These are phyloP conservation scores for Pararge aegeria DNA, from an alignment of 1,140 invertebrate species.

Conservation along the genomic window DNA sequence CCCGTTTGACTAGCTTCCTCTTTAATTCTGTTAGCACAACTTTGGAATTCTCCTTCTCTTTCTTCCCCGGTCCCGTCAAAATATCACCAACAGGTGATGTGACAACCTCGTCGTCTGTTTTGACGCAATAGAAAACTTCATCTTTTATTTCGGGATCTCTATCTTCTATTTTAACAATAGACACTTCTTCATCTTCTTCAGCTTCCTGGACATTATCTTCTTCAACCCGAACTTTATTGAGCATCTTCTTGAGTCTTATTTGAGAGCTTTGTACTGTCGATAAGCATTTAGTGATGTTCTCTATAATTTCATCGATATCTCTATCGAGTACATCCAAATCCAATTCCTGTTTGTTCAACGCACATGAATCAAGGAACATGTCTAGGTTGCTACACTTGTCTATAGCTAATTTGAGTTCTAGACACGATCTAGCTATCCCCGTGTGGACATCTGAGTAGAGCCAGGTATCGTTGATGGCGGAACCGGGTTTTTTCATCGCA, in stretches of 20 bases:
- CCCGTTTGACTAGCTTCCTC: conserved; percentile 69
- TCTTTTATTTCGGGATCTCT: conserved; percentile 54
- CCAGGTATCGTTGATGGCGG: conserved; percentile 52
- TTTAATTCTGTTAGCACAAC: conserved; percentile 62
- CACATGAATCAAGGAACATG: conserved; percentile 64
- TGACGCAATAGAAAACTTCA: conserved; percentile 73
- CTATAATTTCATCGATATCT: conserved; percentile 65
- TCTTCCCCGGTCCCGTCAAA: conserved; percentile 57
- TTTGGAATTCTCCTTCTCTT: conserved; percentile 59
- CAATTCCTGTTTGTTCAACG: conserved; percentile 54
- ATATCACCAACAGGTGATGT: conserved; percentile 43
- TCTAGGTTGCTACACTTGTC: conserved; percentile 61
- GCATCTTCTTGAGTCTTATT: conserved; percentile 59
- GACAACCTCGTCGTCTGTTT: conserved; percentile 59
- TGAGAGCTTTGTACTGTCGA: conserved; percentile 57
- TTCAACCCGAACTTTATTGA: conserved; percentile 40
- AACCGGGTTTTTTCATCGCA: conserved; percentile 43
- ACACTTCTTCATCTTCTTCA: conserved; percentile 36
- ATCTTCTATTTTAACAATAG: conserved; percentile 58
- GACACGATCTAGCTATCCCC: conserved; percentile 50
- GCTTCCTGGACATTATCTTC: conserved; percentile 19
- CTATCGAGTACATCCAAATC: conserved; percentile 53
- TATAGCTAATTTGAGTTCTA: conserved; percentile 60
- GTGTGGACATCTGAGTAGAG: conserved; percentile 63
- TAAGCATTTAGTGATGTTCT: conserved; percentile 54